These are phyloP conservation scores for Lichenostomus cassidix DNA, from an alignment of 2,113 vertebrate genomes.

Conservation along the genomic window DNA sequence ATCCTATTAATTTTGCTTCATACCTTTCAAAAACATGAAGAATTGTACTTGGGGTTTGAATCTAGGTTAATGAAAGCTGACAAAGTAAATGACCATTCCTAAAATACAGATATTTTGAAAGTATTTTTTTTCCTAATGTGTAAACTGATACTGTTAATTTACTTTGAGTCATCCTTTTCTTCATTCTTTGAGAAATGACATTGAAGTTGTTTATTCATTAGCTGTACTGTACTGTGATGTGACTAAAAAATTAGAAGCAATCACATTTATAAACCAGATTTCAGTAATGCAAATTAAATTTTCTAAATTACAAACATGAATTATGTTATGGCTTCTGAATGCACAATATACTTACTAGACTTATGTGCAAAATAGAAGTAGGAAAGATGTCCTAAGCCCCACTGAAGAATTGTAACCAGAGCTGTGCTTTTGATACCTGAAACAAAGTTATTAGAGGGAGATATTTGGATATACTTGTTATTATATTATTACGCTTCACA, in stretches of 20 bases:
- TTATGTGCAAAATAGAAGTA: background rate
- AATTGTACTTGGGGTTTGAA: background rate
- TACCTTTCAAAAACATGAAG: background rate
- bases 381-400: background rate
- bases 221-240: background rate
- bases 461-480: background rate
- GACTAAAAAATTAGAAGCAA: slow-evolving; percentile 7
- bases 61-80: background rate
- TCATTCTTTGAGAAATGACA: background rate
- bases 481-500: background rate
- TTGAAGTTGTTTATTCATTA: background rate
- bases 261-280: background rate
- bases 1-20: background rate
- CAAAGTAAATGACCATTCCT: background rate
- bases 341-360: background rate
- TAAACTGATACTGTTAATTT: background rate
- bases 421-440: background rate
- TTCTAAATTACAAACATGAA: background rate
- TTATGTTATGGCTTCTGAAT: background rate
- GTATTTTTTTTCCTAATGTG: background rate
- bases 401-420: background rate
- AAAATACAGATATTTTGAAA: background rate
- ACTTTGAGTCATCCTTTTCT: background rate
- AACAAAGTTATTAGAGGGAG: background rate
- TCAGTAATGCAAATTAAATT: background rate